Evolutionary conservation across 2,888 invertebrate genomes (phyloP).

Genomic region (Calliscelio sp.): DNA sequence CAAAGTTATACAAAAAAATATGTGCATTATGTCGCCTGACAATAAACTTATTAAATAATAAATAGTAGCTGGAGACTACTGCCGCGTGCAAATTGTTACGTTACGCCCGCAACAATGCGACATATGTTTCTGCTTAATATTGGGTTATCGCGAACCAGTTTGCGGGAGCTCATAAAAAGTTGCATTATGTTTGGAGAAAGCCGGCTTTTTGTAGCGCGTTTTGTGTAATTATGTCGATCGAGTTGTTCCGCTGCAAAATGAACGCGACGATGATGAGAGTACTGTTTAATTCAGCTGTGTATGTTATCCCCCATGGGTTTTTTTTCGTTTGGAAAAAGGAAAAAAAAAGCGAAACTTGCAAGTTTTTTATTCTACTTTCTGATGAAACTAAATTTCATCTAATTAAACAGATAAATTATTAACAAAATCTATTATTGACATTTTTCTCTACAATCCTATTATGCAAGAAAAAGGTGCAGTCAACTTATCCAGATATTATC

Average conservation of each 20-base stretch:
- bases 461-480: no score
- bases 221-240: constrained; percentile 47
- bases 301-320: no score
- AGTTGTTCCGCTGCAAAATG: constrained; percentile 29
- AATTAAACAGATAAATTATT: no score
- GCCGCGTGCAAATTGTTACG: constrained; percentile 57
- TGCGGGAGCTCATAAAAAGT: constrained; percentile 44
- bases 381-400: no score
- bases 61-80: no score
- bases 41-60: constrained; percentile 56
- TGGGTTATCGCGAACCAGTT: constrained; percentile 59
- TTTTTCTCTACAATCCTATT: no score
- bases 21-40: constrained; percentile 28
- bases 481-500: no score
- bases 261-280: constrained; percentile 6
- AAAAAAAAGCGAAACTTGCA: no score
- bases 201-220: constrained; percentile 51
- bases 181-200: constrained; percentile 55
- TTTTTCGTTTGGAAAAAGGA: no score
- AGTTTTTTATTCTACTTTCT: no score
- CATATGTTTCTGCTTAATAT: constrained; percentile 60
- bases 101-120: constrained; percentile 54
- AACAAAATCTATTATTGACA: no score
- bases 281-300: constrained; percentile 20
- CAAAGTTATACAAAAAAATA: background rate